Evolutionary conservation across 2,888 invertebrate genomes (phyloP), one percentile per base, ranked within the genome.

Genomic region (Hyles lineata): DNA sequence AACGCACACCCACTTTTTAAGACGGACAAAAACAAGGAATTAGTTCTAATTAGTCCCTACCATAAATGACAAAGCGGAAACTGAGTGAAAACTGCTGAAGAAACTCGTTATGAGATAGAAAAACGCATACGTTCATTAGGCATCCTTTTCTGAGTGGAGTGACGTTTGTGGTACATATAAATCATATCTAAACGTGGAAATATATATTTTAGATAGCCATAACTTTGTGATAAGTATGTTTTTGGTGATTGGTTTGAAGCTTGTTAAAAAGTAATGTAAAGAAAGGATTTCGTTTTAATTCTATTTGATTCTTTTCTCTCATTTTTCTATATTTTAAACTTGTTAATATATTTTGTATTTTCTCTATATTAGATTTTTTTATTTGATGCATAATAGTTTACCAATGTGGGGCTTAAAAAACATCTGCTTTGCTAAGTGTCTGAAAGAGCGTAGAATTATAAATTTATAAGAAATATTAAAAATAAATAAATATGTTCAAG

Each of bases 101-200:
- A 67, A 67, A 67, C 67, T 67, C 67, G 67, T 67, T 67, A 67
- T 50, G 43, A 63, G 43, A 50, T 63, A 23, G 67, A 63, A 63
- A 43, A 63, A 50, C 67, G 15, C 23, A 50, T 43, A 43, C 43
- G 15, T 67, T 67, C 67, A 60, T 60, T 63, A 21, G 63, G 11
- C 6, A 43, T 50, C 67, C 23, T 67, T 67, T 50, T 43, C 63
- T 63, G 63, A 43, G 43, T 43, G 8, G 19, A 19, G 15, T 52
- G 52, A 55, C 60, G 21, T 21, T 9, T 50, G 23, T 50, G 17
- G 50, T 67, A 23, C 23, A 67, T 23, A 67, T 67, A 8, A 50
- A 43, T 63, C 63, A 63, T 63, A 35, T 63, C 63, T 63, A 43
- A 21, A 63, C 2, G 32, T 62, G 32, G 62, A 1, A 35, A 9